Conservation (phyloP, 2,113 vertebrate species). For the Corynorhinus townsendii region DNA sequence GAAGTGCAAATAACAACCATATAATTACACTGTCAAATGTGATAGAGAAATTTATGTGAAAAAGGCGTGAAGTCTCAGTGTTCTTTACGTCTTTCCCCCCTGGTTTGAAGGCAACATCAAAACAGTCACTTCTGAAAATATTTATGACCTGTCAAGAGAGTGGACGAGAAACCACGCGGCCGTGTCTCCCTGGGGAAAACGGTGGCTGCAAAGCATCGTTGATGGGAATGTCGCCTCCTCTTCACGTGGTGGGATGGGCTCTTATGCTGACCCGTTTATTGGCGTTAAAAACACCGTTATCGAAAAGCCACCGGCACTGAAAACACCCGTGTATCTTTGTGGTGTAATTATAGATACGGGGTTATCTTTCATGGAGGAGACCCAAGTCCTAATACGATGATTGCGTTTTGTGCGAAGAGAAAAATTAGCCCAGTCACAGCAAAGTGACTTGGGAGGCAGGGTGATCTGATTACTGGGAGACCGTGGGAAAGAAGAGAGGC, state of each 20-base stretch:
- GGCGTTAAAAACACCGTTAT: constrained; percentile 36
- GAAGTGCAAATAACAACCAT: constrained; percentile 62
- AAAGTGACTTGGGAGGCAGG: background rate
- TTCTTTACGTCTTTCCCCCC: background rate
- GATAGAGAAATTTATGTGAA: constrained; percentile 60
- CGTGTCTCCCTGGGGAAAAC: constrained; percentile 46
- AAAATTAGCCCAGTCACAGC: background rate
- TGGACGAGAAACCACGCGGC: constrained; percentile 50
- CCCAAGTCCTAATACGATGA: background rate
- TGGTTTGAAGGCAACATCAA: constrained; percentile 61
- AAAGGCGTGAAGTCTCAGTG: constrained; percentile 1
- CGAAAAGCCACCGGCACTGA: constrained; percentile 39
- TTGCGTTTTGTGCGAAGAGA: constrained; percentile 26
- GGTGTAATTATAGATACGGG: background rate
- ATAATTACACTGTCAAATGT: constrained; percentile 73
- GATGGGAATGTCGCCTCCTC: constrained; percentile 31
- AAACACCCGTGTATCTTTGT: background rate
- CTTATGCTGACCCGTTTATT: constrained; percentile 22
- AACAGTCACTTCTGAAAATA: constrained; percentile 60
- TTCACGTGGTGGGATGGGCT: constrained; percentile 15
- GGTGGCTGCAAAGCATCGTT: constrained; percentile 46
- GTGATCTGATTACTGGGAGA: background rate
- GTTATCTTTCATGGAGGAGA: background rate
- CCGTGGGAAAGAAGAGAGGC: constrained; percentile 20
- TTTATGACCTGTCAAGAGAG: constrained; percentile 56